These are phyloP conservation scores for Smittia aterrima DNA, from an alignment of 2,888 invertebrate genomes.

Conservation along the genomic window DNA sequence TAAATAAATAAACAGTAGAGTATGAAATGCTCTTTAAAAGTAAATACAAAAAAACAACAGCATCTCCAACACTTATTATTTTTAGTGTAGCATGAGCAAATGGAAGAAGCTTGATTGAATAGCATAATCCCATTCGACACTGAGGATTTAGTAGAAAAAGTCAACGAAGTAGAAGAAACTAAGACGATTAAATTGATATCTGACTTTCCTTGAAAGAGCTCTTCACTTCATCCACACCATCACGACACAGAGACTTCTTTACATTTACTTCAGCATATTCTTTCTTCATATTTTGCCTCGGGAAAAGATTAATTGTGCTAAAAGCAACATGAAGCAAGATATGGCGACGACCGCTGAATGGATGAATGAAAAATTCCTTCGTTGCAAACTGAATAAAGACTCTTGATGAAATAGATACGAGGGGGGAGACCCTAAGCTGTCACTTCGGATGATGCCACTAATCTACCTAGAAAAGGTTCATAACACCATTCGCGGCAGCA, in stretches of 20 bases:
- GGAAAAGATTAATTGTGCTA: constrained; percentile 27
- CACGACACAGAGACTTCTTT: neutral
- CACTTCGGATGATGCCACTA: constrained; percentile 14
- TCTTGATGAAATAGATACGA: constrained; percentile 1
- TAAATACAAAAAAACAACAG: constrained; percentile 32
- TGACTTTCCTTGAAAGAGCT: constrained; percentile 32
- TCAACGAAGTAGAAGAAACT: neutral
- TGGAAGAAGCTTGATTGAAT: constrained; percentile 18
- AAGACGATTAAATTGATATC: constrained; percentile 33
- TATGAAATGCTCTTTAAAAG: neutral
- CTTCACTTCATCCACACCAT: neutral
- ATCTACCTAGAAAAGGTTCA: constrained; percentile 10
- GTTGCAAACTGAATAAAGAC: neutral
- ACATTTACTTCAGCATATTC: neutral
- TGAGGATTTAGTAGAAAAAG: neutral
- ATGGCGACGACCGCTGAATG: neutral
- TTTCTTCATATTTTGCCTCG: constrained; percentile 2
- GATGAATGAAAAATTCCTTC: constrained; percentile 10
- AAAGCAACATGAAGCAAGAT: neutral
- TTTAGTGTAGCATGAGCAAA: neutral
- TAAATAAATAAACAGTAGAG: neutral
- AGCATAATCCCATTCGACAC: constrained; percentile 21
- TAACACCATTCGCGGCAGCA: neutral
- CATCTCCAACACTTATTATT: constrained; percentile 31
- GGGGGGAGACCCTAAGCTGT: constrained; percentile 1